Evolutionary conservation across 2,888 invertebrate genomes (phyloP), one percentile per base, ranked within the genome.

Genomic region (Athalia cordata): DNA sequence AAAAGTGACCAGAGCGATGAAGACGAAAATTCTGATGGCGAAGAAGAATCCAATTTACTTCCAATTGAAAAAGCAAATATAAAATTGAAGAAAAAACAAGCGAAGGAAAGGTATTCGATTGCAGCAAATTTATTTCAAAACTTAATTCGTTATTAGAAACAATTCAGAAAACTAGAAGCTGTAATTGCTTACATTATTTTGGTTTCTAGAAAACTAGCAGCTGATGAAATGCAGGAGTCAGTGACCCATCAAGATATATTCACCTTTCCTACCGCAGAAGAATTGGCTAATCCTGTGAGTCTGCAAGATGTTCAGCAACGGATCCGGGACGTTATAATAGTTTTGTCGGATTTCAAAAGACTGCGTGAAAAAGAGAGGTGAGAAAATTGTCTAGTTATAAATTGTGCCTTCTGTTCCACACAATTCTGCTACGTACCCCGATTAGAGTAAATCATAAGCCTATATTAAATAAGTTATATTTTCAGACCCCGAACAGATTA

Each of bases 61-160:
- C 97, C 98, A 0, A 96, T 98, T 87, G 98, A 98, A 91, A 96
- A 94, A 87, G 94, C 95, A 78, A 95, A 95, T 80, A 94, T 94
- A 81, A 95, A 94, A 88, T 91, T 98, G 4, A 95, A 94, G 86
- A 94, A 94, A 87, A 94, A 95, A 86, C 93, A 95, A 87, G 93
- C 93, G 81, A 89, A 93, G 82, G 94, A 95, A 81, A 92, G 90
- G 92, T 93, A 87, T 74, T 47, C 55, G 59, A 67, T 68, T 8
- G 50, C 67, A 47, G n/a, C 77, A 11, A n/a, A 78, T 47, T 65
- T 43, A 15, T 49, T 11, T 50, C 70, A 5, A 8, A 50, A 29
- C 29, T 29, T 29, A 52, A 50, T 61, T 59, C 29, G 62, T 15
- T 11, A 11, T 67, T 62, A 6, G 4, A n/a, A 6, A 6, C 3